These are phyloP conservation scores for Chrysodeixis includens DNA, from an alignment of 2,888 invertebrate genomes.

Conservation along the genomic window DNA sequence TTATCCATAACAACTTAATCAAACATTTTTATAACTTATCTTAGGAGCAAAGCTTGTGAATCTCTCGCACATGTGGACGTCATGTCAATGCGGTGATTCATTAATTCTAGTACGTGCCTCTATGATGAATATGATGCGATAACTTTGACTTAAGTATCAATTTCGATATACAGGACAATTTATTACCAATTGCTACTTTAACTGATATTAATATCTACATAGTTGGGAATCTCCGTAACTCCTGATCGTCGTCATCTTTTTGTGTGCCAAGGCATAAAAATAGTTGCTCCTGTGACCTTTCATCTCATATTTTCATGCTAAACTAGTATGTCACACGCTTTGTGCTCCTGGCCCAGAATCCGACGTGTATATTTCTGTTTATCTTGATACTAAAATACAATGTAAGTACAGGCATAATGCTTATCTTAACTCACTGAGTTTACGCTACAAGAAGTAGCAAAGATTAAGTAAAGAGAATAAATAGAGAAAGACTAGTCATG, in stretches of 20 bases:
- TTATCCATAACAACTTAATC: conserved; percentile 26
- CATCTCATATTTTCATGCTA: conserved; percentile 18
- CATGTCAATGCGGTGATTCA: conserved; percentile 45
- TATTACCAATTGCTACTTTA: conserved; percentile 12
- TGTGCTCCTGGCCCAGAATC: conserved; percentile 14
- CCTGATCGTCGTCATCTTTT: neutral
- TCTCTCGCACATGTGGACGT: conserved; percentile 33
- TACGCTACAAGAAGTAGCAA: neutral
- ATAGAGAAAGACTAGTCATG: neutral
- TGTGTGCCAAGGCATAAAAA: conserved; percentile 21
- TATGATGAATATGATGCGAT: conserved; percentile 44
- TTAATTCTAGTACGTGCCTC: conserved; percentile 39
- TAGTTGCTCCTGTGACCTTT: conserved; percentile 33
- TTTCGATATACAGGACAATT: conserved; percentile 25
- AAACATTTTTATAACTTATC: conserved; percentile 13
- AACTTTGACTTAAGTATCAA: conserved; percentile 26
- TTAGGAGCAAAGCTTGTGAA: conserved; percentile 21
- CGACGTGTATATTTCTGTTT: neutral
- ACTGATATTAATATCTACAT: neutral
- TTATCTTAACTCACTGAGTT: neutral
- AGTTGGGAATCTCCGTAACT: neutral
- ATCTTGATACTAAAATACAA: conserved; percentile 3
- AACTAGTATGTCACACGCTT: conserved; percentile 9
- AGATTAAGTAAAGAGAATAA: conserved; percentile 1
- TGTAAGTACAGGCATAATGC: conserved; percentile 4